phyloP scores from a whole-genome alignment of 2,113 vertebrate genomes.

The Arvicanthis niloticus region DNA sequence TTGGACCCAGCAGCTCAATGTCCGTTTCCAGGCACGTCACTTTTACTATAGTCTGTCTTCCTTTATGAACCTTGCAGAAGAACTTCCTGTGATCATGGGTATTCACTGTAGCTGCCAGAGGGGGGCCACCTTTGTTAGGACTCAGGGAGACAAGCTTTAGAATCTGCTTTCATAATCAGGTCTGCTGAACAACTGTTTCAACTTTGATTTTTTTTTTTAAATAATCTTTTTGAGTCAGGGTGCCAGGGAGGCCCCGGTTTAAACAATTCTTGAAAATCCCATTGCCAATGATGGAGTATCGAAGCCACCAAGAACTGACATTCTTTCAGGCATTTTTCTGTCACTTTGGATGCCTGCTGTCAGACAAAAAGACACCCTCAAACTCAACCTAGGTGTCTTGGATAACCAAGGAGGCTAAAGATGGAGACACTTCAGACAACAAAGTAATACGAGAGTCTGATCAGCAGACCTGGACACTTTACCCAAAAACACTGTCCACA shows the following conservation, averaged over 20 bases:
- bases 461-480: accelerated
- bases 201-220: not conserved
- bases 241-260: not conserved
- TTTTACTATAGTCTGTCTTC: not conserved
- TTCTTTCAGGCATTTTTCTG: not conserved
- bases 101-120: not conserved
- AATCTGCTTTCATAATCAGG: not conserved
- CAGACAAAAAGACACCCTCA: not conserved
- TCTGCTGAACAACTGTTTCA: not conserved
- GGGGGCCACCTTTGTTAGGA: not conserved
- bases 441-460: not conserved
- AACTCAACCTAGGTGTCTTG: not conserved
- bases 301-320: not conserved
- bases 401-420: not conserved
- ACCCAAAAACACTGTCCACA: accelerated
- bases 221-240: constrained; percentile 16
- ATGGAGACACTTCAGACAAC: not conserved
- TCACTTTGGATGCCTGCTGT: not conserved
- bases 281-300: not conserved
- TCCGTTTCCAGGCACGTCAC: not conserved
- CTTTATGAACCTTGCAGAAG: not conserved
- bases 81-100: not conserved
- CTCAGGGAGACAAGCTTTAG: not conserved
- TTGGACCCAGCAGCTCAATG: not conserved
- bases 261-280: not conserved